Percentiles rank a stretch among this genome's conserved stretches.
Conservation (phyloP, 2,888 invertebrate species). For the Eugnorisma glareosa region DNA sequence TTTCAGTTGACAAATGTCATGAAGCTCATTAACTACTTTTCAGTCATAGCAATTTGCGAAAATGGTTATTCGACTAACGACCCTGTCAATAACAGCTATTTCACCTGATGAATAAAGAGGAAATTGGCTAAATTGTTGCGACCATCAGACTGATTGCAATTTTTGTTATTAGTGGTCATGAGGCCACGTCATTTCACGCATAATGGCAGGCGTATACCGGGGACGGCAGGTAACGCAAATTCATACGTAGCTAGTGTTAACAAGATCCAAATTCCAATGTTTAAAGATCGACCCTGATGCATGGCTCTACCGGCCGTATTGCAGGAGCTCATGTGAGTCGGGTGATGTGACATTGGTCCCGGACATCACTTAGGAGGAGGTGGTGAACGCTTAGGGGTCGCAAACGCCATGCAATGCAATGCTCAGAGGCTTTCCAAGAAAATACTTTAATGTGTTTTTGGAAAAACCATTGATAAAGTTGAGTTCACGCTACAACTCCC, state of each 20-base stretch:
- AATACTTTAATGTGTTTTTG: too few species aligned
- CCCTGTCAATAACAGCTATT: slow-evolving; percentile 15
- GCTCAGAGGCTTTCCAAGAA: too few species aligned
- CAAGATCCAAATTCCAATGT: not conserved
- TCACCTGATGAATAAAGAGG: slow-evolving; percentile 2
- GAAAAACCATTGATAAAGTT: too few species aligned
- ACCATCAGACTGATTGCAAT: not conserved
- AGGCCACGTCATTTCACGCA: not conserved
- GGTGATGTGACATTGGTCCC: too few species aligned
- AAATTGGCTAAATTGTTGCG: slow-evolving; percentile 31
- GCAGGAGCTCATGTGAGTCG: too few species aligned
- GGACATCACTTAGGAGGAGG: too few species aligned
- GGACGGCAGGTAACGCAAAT: not conserved
- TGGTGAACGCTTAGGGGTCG: too few species aligned
- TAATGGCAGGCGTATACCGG: too few species aligned
- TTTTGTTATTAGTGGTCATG: not conserved
- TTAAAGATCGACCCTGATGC: too few species aligned
- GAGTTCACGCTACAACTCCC: too few species aligned
- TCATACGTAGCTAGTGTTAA: not conserved
- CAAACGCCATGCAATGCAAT: too few species aligned
- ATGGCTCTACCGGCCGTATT: too few species aligned
- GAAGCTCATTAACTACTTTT: not conserved
- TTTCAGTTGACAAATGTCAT: not conserved
- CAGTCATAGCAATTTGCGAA: slow-evolving; percentile 12
- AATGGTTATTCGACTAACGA: slow-evolving; percentile 7